Conservation (phyloP, 2,113 vertebrate species). For the Marcusenius ussheri region DNA sequence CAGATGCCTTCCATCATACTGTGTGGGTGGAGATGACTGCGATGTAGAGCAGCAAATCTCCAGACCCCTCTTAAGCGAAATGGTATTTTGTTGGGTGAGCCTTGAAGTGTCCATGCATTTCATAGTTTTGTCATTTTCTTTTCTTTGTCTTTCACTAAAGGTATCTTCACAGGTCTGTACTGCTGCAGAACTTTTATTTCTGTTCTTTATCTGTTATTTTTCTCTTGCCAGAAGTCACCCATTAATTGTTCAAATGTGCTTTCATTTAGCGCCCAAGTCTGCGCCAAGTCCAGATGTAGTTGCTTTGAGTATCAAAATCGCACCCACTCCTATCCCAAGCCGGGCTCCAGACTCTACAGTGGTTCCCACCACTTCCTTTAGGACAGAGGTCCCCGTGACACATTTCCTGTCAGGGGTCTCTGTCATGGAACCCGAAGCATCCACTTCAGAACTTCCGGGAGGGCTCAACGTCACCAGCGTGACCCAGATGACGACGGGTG, state of each 20-base stretch:
- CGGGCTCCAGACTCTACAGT: constrained; percentile 20
- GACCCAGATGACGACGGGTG: constrained; percentile 35
- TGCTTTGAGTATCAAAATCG: constrained; percentile 42
- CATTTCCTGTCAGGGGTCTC: constrained; percentile 17
- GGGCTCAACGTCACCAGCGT: constrained; percentile 33
- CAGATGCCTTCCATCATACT: not conserved
- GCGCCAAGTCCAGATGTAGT: constrained; percentile 45
- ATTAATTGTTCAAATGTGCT: constrained; percentile 44
- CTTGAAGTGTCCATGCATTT: not conserved
- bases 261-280: constrained; percentile 54
- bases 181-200: not conserved
- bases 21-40: not conserved
- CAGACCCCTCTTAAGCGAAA: not conserved
- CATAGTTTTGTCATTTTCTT: not conserved
- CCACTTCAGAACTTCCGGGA: not conserved
- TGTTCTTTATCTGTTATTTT: constrained; percentile 18
- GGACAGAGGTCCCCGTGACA: constrained; percentile 3
- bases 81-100: not conserved
- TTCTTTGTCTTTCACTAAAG: not conserved
- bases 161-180: not conserved
- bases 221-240: constrained; percentile 15
- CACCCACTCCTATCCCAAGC: constrained; percentile 33
- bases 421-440: constrained; percentile 34
- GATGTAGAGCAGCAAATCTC: not conserved
- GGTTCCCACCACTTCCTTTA: constrained; percentile 13